Base-by-base conservation (phyloP, 2,113 vertebrate genomes). In the Leptobrachium ailaonicum region DNA sequence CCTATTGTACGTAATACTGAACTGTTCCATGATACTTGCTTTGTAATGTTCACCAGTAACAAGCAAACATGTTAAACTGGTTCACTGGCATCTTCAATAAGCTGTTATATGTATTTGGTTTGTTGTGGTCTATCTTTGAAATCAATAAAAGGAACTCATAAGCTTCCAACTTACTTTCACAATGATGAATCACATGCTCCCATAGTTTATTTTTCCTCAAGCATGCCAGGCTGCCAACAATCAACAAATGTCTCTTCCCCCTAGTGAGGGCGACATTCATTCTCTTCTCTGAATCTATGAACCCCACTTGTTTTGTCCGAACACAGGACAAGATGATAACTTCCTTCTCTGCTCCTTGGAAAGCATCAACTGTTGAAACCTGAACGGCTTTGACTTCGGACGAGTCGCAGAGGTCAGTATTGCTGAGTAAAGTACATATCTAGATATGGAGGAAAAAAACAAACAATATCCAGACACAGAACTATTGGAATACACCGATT, bases 321-420 rank as follows among this genome's bases (percentile, higher is more conserved):
- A 94, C 93, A 1, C 94, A 94, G 0, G 94, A 95, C 80, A 95
- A 73, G 69, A 94, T 71, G 1, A 93, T 54, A 3, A 94, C 73
- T 74, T 95, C 94, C 82, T 92, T 94, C 77, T 95, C 94, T 0
- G 93, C 93, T 1, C 94, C 94, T 40, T 95, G 94, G 79, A 95
- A 95, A 0, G 94, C 94, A 0, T 95, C 94, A 0, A 94, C 93
- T 0, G 93, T 94, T 75, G 93, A 94, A 67, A 95, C 91, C 73
- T 94, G 92, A 44, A 94, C 86, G 0, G 87, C 47, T 77, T 84
- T 91, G 0, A 83, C 5, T 2, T 86, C 40, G 0, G 84, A 83
- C 6, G 75, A 78, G 71, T 85, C 82, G 0, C 75, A 75, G 41
- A 75, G 74, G 8, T 53, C 0, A 0, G 76, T n/a, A 2, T n/a